Evolutionary conservation across 2,888 invertebrate species (phyloP).

Genomic region (Drosophila diplacantha): DNA sequence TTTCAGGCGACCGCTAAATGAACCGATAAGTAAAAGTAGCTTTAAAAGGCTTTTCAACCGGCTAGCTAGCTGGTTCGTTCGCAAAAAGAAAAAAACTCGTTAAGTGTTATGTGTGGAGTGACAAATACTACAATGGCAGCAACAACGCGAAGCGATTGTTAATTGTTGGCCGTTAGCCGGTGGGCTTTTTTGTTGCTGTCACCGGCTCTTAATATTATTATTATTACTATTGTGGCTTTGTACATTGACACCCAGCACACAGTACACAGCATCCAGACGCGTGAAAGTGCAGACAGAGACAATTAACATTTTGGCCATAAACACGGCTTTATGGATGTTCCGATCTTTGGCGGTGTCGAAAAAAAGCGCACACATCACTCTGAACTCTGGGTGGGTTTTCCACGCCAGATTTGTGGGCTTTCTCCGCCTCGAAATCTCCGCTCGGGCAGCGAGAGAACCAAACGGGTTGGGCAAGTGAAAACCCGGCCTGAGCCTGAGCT

Average conservation of each 20-base stretch:
- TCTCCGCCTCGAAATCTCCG: conserved; percentile 31
- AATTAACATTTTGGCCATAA: conserved; percentile 67
- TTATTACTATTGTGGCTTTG: conserved; percentile 40
- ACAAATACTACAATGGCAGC: conserved; percentile 32
- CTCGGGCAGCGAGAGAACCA: conserved; percentile 12
- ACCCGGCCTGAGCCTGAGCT: conserved; percentile 32
- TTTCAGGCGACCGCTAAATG: conserved; percentile 58
- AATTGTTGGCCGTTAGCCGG: conserved; percentile 53
- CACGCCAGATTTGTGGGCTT: conserved; percentile 17
- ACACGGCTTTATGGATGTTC: conserved; percentile 48
- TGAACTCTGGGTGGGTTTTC: conserved; percentile 50
- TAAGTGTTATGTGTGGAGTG: conserved; percentile 39
- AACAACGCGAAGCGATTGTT: conserved; percentile 48
- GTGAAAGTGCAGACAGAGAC: conserved; percentile 60
- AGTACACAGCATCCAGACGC: conserved; percentile 34
- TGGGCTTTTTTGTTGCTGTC: conserved; percentile 31
- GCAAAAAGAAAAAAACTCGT: conserved; percentile 30
- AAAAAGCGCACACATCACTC: conserved; percentile 25
- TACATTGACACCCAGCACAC: conserved; percentile 56
- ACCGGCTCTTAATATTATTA: conserved; percentile 24
- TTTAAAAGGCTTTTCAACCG: conserved; percentile 57
- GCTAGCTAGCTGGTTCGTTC: conserved; percentile 9
- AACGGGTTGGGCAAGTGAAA: conserved; percentile 51
- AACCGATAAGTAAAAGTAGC: conserved; percentile 73
- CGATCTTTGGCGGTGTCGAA: conserved; percentile 43